Percentiles rank a stretch among this genome's conserved stretches.
Conservation (phyloP, 2,797 vertebrate genomes). For the Choloepus didactylus region DNA sequence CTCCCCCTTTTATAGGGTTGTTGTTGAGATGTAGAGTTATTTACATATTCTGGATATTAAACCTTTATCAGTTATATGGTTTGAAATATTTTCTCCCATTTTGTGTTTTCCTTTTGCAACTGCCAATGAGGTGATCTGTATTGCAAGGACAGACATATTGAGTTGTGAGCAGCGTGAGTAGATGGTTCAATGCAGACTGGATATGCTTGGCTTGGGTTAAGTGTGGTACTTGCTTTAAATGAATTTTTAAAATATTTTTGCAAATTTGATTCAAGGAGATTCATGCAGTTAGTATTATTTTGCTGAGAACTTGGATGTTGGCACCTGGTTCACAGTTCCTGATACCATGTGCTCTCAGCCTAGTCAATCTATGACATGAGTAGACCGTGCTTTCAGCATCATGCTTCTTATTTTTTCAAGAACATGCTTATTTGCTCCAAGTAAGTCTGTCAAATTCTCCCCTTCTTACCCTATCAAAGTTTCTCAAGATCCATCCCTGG, state of each 20-base stretch:
- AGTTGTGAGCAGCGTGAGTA: neutral
- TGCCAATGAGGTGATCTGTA: neutral
- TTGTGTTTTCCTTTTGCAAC: neutral
- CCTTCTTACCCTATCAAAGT: neutral
- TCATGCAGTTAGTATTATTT: neutral
- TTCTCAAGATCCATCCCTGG: neutral
- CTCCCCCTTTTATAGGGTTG: no score
- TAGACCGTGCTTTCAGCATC: neutral
- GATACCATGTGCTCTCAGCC: neutral
- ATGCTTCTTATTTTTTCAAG: constrained; percentile 3
- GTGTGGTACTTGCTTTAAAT: neutral
- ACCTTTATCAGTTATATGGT: no score
- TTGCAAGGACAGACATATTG: neutral
- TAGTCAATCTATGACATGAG: neutral
- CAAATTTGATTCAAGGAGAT: neutral
- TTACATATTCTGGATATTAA: no score
- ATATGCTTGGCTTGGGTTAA: neutral
- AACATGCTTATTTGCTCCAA: constrained; percentile 9
- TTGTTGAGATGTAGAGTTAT: no score
- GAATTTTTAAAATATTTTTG: constrained; percentile 45
- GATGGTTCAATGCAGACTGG: neutral
- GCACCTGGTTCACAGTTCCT: neutral
- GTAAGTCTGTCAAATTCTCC: neutral
- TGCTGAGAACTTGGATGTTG: neutral
- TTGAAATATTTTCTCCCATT: no score